Conservation (phyloP, 2,888 invertebrate genomes). For the Charanyca ferruginea region DNA sequence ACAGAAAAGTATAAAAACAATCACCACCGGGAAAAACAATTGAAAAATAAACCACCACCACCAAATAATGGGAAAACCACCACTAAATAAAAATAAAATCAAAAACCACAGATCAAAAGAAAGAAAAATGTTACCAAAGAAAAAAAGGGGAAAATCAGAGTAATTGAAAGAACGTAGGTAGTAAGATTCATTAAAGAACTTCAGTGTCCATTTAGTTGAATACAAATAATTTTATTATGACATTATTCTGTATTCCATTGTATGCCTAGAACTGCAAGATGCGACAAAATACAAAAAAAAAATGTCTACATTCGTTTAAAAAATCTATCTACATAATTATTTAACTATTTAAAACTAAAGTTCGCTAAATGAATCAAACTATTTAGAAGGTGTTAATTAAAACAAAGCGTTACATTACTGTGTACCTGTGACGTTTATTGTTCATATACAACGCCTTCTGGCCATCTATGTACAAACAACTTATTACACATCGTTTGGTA, state of each 20-base stretch:
- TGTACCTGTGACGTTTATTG: conserved; percentile 63
- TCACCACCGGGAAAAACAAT: conserved; percentile 54
- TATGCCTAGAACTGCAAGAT: not conserved
- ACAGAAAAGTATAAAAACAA: conserved; percentile 62
- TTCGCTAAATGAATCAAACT: conserved; percentile 58
- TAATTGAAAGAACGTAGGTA: conserved; percentile 21
- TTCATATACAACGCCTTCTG: conserved; percentile 54
- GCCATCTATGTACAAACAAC: conserved; percentile 57
- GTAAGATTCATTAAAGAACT: conserved; percentile 37
- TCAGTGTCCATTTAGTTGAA: not conserved
- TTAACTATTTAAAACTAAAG: conserved; percentile 19
- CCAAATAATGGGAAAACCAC: conserved; percentile 16
- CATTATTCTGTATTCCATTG: not conserved
- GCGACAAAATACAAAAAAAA: not conserved
- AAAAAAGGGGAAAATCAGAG: conserved; percentile 7
- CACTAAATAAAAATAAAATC: conserved; percentile 12
- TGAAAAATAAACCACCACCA: conserved; percentile 13
- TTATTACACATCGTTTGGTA: conserved; percentile 36
- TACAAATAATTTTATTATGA: not conserved
- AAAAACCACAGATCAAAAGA: not conserved
- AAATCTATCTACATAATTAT: not conserved
- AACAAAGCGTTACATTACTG: conserved; percentile 60
- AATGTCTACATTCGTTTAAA: not conserved
- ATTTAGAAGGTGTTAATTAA: conserved; percentile 66
- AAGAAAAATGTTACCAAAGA: conserved; percentile 19